Percentiles rank a stretch among this genome's conserved stretches.
These are phyloP conservation scores for Oscheius sp. DNA, from an alignment of 2,888 invertebrate genomes.

Conservation along the genomic window DNA sequence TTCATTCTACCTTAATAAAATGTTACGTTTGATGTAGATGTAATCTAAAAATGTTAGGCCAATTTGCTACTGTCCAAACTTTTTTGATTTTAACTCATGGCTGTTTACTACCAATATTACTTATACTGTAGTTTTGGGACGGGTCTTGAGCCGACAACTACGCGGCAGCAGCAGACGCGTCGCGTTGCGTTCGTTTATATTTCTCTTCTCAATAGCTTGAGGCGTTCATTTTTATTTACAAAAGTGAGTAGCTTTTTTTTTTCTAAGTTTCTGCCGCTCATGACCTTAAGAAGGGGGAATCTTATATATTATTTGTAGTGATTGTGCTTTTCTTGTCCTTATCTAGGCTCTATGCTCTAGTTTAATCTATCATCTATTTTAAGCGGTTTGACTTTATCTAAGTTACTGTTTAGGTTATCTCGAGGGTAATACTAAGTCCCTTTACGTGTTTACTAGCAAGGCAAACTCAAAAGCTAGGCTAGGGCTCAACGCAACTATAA, in stretches of 20 bases:
- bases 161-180: background rate
- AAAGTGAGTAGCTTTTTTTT: background rate
- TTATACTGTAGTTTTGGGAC: no score
- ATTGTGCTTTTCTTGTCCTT: background rate
- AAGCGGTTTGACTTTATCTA: no score
- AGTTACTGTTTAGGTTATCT: slow-evolving; percentile 19
- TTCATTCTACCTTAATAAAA: no score
- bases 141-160: background rate
- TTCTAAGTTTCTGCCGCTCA: no score
- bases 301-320: background rate
- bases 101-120: no score
- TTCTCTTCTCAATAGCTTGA: no score
- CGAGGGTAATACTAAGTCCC: background rate
- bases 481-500: slow-evolving; percentile 11
- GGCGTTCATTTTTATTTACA: background rate
- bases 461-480: slow-evolving; percentile 17
- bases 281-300: no score
- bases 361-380: background rate
- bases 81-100: no score
- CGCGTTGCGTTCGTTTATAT: background rate
- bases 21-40: no score
- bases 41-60: no score
- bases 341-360: no score
- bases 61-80: no score
- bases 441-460: slow-evolving; percentile 27